Base-by-base conservation (phyloP, 2,797 vertebrate species). In the Silurus lanzhouensis region DNA sequence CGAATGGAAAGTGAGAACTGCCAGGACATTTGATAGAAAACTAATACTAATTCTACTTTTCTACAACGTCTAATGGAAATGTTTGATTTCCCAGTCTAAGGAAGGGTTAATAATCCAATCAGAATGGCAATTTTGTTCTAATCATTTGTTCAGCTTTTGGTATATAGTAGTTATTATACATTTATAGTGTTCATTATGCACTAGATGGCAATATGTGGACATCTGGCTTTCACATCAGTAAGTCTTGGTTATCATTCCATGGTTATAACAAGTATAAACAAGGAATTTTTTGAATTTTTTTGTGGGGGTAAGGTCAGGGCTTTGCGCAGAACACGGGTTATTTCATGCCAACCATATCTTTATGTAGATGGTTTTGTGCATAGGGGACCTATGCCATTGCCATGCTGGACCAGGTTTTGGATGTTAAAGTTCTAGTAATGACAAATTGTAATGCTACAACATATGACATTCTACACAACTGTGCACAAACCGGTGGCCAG, bases 21-120 rank as follows among this genome's bases (percentile, higher is more conserved):
- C 27, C 71, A 74, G 71, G 48, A 27, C 72, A 13, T 75, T 27
- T n/a, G 6, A n/a, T 75, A 75, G n/a, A 25, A n/a, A n/a, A 75
- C 22, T 57, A 17, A 57, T 38, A 38, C 4, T 38, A 38, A 38
- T 38, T 52, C 48, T 13, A 27, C 25, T 20, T 7, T 17, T 31
- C 8, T 31, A 20, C 17, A 31, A 7, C 55, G 5, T 27, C 44
- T 48, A 57, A 75, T 27, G 6, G 48, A 27, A 27, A 19, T 57
- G 48, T 52, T 17, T 74, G 6, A 20, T 70, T 70, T 9, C 4
- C 3, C 38, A 71, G 20, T 20, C 8, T 19, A 44, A 46, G 19
- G 44, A 22, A 46, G 66, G 66, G 27, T 19, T 70, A 20, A 38
- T 1, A 19, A 7, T 1, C 3, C 4, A 19, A 44, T 8, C 19